Evolutionary conservation across 2,888 invertebrate genomes (phyloP), one percentile per base, ranked within the genome.

Genomic region (Oasisia sp.): DNA sequence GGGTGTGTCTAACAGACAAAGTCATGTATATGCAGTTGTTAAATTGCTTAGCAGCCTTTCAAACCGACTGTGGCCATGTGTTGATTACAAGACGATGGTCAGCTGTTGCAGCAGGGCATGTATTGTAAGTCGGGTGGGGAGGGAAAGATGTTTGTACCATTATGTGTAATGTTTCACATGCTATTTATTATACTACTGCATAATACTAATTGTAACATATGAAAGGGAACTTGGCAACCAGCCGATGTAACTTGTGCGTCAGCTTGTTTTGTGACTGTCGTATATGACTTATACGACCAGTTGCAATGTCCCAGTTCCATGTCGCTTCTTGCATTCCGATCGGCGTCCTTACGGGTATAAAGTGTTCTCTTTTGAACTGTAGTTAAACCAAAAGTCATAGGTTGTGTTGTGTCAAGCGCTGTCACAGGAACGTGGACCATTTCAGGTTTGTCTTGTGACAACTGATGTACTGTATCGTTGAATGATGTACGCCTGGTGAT

Each of bases 161-260:
- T 74, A 74, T 74, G n/a, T 74, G 27, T 74, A 27, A 74, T 50
- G 50, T 74, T 74, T 74, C 74, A 74, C 74, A 27, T 74, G n/a
- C 74, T 74, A 74, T 74, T 74, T 74, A 74, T 74, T 74, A 74
- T 27, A 74, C 74, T 74, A 74, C n/a, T 74, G 74, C 74, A 74
- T 74, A 74, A 74, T 74, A 74, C 74, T 74, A 74, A 74, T 27
- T 74, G 74, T 74, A n/a, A 74, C 27, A 27, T 74, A 74, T 19
- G 74, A 19, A 74, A 74, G 74, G 74, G 14, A 74, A 74, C 74
- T 74, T 74, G 27, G n/a, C 74, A 74, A 74, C 14, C 74, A 74
- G 74, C 74, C n/a, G 74, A 74, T 56, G 9, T 56, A 11, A 19
- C 19, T 74, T 19, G 27, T n/a, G 74, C 19, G 27, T 74, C 74